These are phyloP conservation scores for Microdon myrmicae DNA, from an alignment of 2,888 invertebrate species.

Conservation along the genomic window DNA sequence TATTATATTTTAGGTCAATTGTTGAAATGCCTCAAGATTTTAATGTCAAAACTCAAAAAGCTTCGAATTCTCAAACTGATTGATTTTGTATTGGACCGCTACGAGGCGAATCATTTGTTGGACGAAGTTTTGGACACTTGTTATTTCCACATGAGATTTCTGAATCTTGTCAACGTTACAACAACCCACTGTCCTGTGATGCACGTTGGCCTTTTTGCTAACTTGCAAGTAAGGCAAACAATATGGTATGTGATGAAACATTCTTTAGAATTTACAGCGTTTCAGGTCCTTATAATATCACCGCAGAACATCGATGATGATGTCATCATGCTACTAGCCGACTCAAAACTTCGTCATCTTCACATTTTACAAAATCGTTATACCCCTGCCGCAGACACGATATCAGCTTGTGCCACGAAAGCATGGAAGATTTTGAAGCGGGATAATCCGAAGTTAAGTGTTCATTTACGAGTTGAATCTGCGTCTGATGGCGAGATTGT, in stretches of 20 bases:
- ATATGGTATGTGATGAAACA: background rate
- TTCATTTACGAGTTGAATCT: conserved; percentile 77
- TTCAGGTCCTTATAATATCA: conserved; percentile 73
- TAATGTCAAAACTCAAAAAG: conserved; percentile 75
- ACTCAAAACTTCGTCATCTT: conserved; percentile 72
- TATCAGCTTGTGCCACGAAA: conserved; percentile 68
- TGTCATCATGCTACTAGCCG: conserved; percentile 74
- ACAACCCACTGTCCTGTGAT: conserved; percentile 75
- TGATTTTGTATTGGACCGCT: conserved; percentile 79
- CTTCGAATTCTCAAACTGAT: conserved; percentile 75
- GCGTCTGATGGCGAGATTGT: conserved; percentile 71
- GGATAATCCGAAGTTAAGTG: conserved; percentile 72
- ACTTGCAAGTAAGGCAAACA: conserved; percentile 70
- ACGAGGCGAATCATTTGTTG: conserved; percentile 76
- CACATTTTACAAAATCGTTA: conserved; percentile 80
- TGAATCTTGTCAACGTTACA: conserved; percentile 80
- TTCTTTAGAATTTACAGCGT: background rate
- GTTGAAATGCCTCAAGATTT: conserved; percentile 73
- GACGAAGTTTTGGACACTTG: conserved; percentile 77
- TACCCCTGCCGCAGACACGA: conserved; percentile 70
- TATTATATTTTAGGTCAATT: conserved; percentile 70
- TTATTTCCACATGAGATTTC: conserved; percentile 71
- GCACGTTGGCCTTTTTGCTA: conserved; percentile 80
- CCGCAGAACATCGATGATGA: conserved; percentile 82
- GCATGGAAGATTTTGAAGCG: conserved; percentile 68